phyloP scores from a whole-genome alignment of 1,140 invertebrate genomes.

The Maconellicoccus hirsutus region DNA sequence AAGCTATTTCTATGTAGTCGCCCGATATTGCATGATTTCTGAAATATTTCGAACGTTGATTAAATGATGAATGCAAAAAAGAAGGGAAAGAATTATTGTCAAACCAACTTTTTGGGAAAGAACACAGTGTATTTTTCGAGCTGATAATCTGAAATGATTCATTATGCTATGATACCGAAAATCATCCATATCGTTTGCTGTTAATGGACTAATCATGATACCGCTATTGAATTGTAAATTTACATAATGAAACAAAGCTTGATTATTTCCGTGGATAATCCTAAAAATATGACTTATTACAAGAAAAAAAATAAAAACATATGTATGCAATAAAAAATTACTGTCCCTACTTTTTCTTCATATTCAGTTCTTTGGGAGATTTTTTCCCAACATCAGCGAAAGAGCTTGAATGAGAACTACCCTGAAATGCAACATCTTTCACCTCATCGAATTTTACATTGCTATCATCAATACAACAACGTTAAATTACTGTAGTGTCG shows the following conservation, averaged over 20 bases:
- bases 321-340: no score
- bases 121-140: neutral
- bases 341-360: neutral
- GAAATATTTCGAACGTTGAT: neutral
- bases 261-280: neutral
- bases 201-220: neutral
- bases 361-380: neutral
- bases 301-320: no score
- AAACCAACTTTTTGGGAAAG: constrained; percentile 8
- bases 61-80: neutral
- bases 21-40: neutral
- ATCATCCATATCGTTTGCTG: neutral
- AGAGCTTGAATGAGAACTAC: neutral
- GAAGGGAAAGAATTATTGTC: neutral
- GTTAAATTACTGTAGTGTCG: constrained; percentile 33
- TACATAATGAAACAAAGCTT: neutral
- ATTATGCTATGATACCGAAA: neutral
- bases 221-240: neutral
- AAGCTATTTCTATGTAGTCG: neutral
- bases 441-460: neutral
- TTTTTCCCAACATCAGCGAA: neutral
- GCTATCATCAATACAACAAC: neutral
- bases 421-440: neutral
- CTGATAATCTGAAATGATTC: neutral
- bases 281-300: neutral